These are phyloP conservation scores for Platalea minor DNA, from an alignment of 2,797 vertebrate genomes.

Conservation along the genomic window DNA sequence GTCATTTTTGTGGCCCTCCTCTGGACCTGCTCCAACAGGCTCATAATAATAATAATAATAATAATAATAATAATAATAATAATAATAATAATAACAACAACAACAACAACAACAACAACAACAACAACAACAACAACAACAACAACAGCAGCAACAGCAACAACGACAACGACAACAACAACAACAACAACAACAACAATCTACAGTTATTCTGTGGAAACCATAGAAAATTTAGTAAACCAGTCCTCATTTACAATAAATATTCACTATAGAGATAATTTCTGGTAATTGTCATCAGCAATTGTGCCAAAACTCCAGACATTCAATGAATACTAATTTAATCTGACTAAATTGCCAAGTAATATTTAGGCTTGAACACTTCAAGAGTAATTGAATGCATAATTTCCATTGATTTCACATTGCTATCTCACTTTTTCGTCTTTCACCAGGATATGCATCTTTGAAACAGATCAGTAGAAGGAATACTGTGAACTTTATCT, in stretches of 20 bases:
- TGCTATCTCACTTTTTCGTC: background rate
- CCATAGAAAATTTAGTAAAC: background rate
- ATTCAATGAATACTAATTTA: background rate
- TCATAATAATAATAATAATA: no score
- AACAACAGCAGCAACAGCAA: no score
- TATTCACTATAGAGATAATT: background rate
- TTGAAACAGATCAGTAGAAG: background rate
- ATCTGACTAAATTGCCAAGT: background rate
- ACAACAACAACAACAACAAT: no score
- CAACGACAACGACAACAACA: no score
- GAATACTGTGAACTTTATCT: background rate
- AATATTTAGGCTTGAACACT: background rate
- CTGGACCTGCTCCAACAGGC: background rate
- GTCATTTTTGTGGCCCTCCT: background rate
- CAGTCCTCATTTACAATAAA: background rate
- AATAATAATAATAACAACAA: no score
- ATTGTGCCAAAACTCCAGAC: background rate
- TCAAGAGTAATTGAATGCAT: background rate
- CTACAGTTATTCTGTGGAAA: background rate
- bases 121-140: no score
- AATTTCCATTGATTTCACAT: background rate
- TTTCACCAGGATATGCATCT: background rate
- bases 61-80: no score
- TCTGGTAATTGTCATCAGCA: background rate
- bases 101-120: no score